Evolutionary conservation across 2,797 vertebrate genomes (phyloP), one percentile per base, ranked within the genome.

Genomic region (Manis pentadactyla): DNA sequence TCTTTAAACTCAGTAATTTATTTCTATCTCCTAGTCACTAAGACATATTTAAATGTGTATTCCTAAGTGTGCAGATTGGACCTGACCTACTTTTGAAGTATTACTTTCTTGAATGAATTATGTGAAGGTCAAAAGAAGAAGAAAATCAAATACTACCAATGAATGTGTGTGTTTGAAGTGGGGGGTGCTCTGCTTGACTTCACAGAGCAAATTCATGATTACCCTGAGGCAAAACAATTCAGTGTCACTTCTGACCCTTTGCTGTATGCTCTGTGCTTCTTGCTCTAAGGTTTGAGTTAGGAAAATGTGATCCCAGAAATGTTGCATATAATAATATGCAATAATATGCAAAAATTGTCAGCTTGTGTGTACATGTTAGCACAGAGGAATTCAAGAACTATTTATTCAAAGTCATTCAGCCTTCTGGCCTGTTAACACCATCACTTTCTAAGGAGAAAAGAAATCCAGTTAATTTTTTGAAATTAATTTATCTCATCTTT

Each of bases 91-190:
- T 88, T 95, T 55, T 31, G 69, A 79, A 19, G 17, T 71, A 39
- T 83, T 79, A 8, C n/a, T 83, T 77, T 83, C 34, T 83, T 82
- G 49, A 90, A 85, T 77, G 39, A 93, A 75, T 94, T 95, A 51
- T 34, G 39, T 37, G 73, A 93, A 94, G 94, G 85, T 93, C 31
- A 95, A 75, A 87, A 73, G 63, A 46, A 77, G 53, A 31, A 82
- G 49, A 53, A 23, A 15, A 8, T 18, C 29, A 66, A 21, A 53
- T 46, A 29, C 21, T 23, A 57, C 7, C 31, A 57, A 53, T 17
- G 2, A 51, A 17, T 3, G 4, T 59, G 18, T 25, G 12, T 42
- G 11, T 69, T 94, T 79, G 46, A 18, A 53, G 29, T 14, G 2
- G 64, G 2, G 64, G 27, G 2, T 0, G 10, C 51, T 37, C 34